These are phyloP conservation scores for Chionoecetes opilio DNA, from an alignment of 1,140 invertebrate genomes.

Conservation along the genomic window DNA sequence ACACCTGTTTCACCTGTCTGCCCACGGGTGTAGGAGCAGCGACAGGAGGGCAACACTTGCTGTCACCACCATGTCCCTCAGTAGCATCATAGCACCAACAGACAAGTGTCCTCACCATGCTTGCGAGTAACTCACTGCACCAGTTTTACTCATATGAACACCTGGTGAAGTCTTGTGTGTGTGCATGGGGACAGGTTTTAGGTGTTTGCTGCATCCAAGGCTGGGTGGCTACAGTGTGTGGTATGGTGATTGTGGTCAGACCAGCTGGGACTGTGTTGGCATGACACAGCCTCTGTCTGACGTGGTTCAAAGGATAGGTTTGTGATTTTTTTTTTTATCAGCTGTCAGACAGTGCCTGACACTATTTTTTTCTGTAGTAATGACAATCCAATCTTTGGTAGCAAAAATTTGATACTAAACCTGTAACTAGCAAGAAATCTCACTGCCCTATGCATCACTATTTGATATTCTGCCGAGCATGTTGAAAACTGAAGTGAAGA, in stretches of 20 bases:
- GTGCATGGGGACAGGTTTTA: no score
- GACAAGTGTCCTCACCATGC: no score
- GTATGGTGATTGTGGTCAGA: not conserved
- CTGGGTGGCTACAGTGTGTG: not conserved
- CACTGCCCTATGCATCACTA: not conserved
- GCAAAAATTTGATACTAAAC: not conserved
- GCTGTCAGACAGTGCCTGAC: not conserved
- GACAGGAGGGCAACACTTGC: no score
- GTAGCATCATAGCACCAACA: no score
- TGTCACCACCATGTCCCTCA: no score
- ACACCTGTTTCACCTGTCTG: no score
- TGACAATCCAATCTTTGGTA: not conserved
- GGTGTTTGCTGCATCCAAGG: not conserved
- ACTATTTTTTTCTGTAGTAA: slow-evolving; percentile 10
- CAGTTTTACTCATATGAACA: no score
- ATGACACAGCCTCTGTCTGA: not conserved
- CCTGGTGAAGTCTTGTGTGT: no score
- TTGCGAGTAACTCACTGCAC: no score
- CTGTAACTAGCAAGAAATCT: not conserved
- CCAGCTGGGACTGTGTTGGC: not conserved
- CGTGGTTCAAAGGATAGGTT: not conserved
- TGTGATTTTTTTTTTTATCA: not conserved
- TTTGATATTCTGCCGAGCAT: not conserved
- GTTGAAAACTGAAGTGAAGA: not conserved
- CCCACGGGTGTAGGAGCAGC: no score